phyloP scores from a whole-genome alignment of 2,113 vertebrate genomes.

The Sus scrofa region T2T-Sscrofa CM000814.6:9137001-9137500 shows the following conservation, averaged over 20 bases:
- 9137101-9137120: constrained; percentile 48
- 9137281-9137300: background rate
- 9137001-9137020: background rate
- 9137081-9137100: constrained; percentile 28
- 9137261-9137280: background rate
- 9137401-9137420: constrained; percentile 28
- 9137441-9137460: background rate
- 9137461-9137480: background rate
- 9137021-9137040: constrained; percentile 6
- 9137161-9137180: background rate
- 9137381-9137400: constrained; percentile 48
- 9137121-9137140: background rate
- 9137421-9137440: constrained; percentile 35
- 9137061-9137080: background rate
- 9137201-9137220: background rate
- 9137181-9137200: background rate
- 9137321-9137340: background rate
- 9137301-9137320: background rate
- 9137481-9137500: background rate
- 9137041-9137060: constrained; percentile 75
- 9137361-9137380: background rate
- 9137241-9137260: background rate
- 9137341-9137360: background rate
- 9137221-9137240: background rate
- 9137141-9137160: background rate